Evolutionary conservation across 1,140 invertebrate genomes (phyloP).

Genomic region (Antheraea mylitta): DNA sequence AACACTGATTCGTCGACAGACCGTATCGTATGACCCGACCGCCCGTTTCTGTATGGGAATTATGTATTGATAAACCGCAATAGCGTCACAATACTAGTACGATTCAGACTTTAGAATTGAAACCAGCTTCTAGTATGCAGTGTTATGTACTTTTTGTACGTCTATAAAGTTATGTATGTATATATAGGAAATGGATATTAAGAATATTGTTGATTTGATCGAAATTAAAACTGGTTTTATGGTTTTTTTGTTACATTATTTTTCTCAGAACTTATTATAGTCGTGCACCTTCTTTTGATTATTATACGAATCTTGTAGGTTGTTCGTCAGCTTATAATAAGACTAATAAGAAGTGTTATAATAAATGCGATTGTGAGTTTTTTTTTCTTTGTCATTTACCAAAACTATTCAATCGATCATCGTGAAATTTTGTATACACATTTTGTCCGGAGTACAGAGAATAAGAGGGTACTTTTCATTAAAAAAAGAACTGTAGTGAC

Average conservation of each 20-base stretch:
- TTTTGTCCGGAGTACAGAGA: too few relatives aligned
- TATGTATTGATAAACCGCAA: neutral
- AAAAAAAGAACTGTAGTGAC: too few relatives aligned
- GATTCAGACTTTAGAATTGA: neutral
- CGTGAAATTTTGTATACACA: too few relatives aligned
- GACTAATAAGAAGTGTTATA: too few relatives aligned
- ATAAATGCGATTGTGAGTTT: too few relatives aligned
- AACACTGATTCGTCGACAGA: constrained; percentile 54
- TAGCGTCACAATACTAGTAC: neutral
- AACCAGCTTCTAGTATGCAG: neutral
- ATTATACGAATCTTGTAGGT: too few relatives aligned
- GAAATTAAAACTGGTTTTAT: neutral
- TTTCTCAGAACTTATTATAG: too few relatives aligned
- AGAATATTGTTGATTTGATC: neutral
- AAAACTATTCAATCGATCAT: too few relatives aligned
- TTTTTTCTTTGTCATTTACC: too few relatives aligned
- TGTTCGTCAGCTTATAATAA: too few relatives aligned
- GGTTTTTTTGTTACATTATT: neutral
- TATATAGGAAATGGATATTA: neutral
- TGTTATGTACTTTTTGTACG: neutral
- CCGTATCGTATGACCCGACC: constrained; percentile 46
- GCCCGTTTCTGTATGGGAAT: constrained; percentile 1
- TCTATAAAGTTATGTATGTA: neutral
- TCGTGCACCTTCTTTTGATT: too few relatives aligned
- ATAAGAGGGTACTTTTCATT: too few relatives aligned